Percentiles rank a stretch among this genome's conserved stretches.
These are phyloP conservation scores for Chrysopa pallens DNA, from an alignment of 1,140 invertebrate species.

Conservation along the genomic window DNA sequence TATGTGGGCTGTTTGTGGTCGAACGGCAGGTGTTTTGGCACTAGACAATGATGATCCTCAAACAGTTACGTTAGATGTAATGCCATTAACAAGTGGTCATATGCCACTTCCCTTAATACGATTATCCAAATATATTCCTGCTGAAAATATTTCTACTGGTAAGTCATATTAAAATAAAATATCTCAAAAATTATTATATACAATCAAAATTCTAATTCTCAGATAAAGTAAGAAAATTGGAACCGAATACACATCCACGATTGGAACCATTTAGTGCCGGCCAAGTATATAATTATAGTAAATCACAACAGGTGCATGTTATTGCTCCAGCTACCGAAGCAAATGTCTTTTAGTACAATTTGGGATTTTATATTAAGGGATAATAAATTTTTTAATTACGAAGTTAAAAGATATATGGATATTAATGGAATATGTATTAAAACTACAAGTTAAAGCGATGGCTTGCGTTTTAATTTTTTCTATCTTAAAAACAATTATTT, in stretches of 20 bases:
- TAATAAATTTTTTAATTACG: no score
- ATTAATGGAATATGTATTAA: no score
- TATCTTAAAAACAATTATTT: no score
- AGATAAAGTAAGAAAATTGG: constrained; percentile 14
- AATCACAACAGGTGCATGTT: constrained; percentile 75
- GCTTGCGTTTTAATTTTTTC: no score
- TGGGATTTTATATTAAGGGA: no score
- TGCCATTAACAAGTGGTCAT: constrained; percentile 77
- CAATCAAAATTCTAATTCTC: background rate
- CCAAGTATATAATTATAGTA: constrained; percentile 76
- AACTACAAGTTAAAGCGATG: no score
- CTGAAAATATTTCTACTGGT: constrained; percentile 30
- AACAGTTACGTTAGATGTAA: constrained; percentile 67
- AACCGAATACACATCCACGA: constrained; percentile 36
- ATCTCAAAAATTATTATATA: background rate
- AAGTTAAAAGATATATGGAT: no score
- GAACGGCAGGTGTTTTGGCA: constrained; percentile 69
- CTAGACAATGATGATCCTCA: constrained; percentile 52
- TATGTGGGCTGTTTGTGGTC: constrained; percentile 81
- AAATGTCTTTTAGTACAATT: background rate
- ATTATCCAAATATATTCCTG: constrained; percentile 81
- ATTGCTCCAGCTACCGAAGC: constrained; percentile 28
- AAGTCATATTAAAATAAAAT: background rate
- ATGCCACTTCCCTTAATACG: constrained; percentile 73
- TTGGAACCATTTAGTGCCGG: constrained; percentile 70